Evolutionary conservation across 2,113 vertebrate genomes (phyloP).

Genomic region (Garra rufa): DNA sequence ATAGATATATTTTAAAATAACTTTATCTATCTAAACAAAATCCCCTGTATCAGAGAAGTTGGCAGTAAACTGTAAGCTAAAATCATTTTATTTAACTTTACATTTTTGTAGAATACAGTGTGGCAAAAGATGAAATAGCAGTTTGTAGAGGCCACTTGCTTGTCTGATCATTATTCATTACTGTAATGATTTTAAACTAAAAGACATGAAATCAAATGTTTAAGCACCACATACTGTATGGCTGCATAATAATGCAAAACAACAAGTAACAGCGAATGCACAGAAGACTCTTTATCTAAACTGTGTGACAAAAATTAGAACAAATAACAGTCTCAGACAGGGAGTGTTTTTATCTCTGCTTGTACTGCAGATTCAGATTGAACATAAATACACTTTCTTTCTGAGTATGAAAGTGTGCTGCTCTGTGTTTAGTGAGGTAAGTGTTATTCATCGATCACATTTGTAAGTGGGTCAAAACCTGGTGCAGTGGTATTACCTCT

Average conservation of each 20-base stretch:
- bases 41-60: no score
- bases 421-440: slow-evolving; percentile 32
- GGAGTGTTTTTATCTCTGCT: background rate
- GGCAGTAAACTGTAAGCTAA: no score
- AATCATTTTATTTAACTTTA: background rate
- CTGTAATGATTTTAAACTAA: background rate
- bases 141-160: background rate
- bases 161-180: background rate
- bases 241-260: background rate
- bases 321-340: background rate
- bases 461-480: slow-evolving; percentile 51
- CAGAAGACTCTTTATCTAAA: background rate
- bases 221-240: background rate
- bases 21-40: no score
- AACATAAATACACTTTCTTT: background rate
- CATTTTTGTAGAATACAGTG: background rate
- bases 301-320: background rate
- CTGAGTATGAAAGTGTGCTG: background rate
- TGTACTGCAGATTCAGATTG: background rate
- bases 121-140: background rate
- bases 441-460: slow-evolving; percentile 45
- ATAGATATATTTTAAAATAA: no score
- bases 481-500: slow-evolving; percentile 1
- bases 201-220: background rate
- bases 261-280: background rate